Base-by-base conservation (phyloP, 2,888 invertebrate species). In the Tromatobia lineatoria region DNA sequence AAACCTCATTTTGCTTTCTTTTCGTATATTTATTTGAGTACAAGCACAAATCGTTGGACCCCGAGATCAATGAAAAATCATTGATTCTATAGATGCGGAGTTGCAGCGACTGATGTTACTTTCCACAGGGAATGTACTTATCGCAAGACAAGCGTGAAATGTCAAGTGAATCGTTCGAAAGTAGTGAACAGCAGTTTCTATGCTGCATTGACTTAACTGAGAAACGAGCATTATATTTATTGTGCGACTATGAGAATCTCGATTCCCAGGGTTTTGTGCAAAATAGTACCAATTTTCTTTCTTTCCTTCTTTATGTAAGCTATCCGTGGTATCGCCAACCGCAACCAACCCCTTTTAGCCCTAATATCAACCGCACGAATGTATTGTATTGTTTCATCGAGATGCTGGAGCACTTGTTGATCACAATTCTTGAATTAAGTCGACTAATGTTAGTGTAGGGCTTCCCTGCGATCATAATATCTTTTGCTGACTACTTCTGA, bases 141-240 rank as follows among this genome's bases (percentile, higher is more conserved):
- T 61, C 52, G 61, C 73, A 38, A 77, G 50, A 84, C 84, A 83
- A 85, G 67, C 81, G 87, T 86, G 88, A 92, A 92, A 92, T 92
- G 92, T 91, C 91, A 92, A 90, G 90, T 86, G 90, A 90, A 91
- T 90, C 89, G 88, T 85, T 89, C 69, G 88, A 90, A 88, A 88
- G 89, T 85, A 81, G 77, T 69, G 83, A 80, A 71, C 57, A 34
- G 47, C 66, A 52, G 61, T 42, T 78, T 74, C 61, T 57, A 59
- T 69, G 18, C 57, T 66, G 85, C 74, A 47, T 71, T 57, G 87
- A 38, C 10, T 38, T 87, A 82, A 88, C 87, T 71, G 50, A 66
- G 38, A 66, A 79, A 74, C 70, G 61, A 57, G 67, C 38, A 57
- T 77, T 73, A 50, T 57, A 29, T 59, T 23, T 61, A 52, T 64